Evolutionary conservation across 1,140 invertebrate genomes (phyloP), one percentile per base, ranked within the genome.

Genomic region (Plectrocnemia conspersa): DNA sequence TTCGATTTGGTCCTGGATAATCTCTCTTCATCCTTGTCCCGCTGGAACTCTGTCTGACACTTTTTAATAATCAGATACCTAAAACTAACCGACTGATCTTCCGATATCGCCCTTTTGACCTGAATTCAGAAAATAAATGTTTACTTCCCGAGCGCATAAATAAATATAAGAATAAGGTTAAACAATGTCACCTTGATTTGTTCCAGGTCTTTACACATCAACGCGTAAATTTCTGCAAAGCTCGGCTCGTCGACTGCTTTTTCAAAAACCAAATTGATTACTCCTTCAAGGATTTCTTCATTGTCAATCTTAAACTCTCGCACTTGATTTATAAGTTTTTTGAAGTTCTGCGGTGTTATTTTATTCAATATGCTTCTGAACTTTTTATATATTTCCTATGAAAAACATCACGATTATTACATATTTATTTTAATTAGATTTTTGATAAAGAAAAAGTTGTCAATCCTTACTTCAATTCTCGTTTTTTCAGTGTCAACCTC

Each of bases 161-260:
- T 5, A 2, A 5, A n/a, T n/a, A n/a, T n/a, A n/a, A n/a, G n/a
- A n/a, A n/a, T n/a, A n/a, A n/a, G n/a, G n/a, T n/a, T n/a, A n/a
- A n/a, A n/a, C n/a, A n/a, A n/a, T 33, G 22, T 66, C 57, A 82
- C 82, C 76, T 81, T 79, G 66, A 81, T 79, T 49, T 67, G 66
- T 50, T 68, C 74, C 5, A 85, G 70, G 64, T 83, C 79, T 67
- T 82, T 82, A 64, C 88, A 90, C 79, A 97, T 84, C 35, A 84
- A 77, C 1, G 93, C 93, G 77, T 97, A 97, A 0, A 87, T 86
- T 32, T 86, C 83, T 5, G 91, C 90, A 67, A 95, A 97, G 66
- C 83, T 88, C 1, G 93, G 93, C 69, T 97, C 93, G 75, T 94
- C 88, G 21, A 97, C 85, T 24, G 93, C 93, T 73, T 96, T 97